These are phyloP conservation scores for Rhynchomys soricoides DNA, from an alignment of 2,113 vertebrate genomes.

Conservation along the genomic window DNA sequence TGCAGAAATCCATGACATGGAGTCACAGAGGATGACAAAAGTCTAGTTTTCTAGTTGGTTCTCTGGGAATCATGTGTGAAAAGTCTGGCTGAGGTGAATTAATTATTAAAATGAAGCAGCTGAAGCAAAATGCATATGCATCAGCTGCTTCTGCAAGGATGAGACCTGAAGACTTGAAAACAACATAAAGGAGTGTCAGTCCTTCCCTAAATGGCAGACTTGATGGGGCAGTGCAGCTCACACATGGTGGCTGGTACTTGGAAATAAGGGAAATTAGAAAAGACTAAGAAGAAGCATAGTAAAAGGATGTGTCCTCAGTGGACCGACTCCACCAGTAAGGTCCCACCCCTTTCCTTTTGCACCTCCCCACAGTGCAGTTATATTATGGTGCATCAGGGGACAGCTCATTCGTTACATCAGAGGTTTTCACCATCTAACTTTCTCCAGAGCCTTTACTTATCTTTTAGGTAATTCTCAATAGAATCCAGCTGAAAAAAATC, in stretches of 20 bases:
- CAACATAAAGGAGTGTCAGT: background rate
- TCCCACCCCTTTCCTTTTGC: background rate
- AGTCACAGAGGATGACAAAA: background rate
- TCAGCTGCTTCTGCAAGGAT: no score
- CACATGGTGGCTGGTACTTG: background rate
- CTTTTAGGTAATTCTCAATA: background rate
- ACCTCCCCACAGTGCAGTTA: background rate
- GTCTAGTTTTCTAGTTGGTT: background rate
- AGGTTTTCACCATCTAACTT: background rate
- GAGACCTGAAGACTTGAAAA: background rate
- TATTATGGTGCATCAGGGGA: background rate
- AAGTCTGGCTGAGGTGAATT: background rate
- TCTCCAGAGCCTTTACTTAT: background rate
- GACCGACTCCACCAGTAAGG: background rate
- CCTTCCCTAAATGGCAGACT: background rate
- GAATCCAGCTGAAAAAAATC: background rate
- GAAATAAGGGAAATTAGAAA: background rate
- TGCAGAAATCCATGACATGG: background rate
- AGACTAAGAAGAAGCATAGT: background rate
- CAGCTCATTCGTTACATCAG: background rate
- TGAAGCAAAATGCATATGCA: background rate
- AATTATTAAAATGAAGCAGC: conserved; percentile 8
- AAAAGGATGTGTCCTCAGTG: background rate
- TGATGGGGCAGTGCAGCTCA: background rate
- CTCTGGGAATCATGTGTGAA: background rate